Evolutionary conservation across 1,140 invertebrate species (phyloP).

Genomic region (Proctacanthus coquilletti): DNA sequence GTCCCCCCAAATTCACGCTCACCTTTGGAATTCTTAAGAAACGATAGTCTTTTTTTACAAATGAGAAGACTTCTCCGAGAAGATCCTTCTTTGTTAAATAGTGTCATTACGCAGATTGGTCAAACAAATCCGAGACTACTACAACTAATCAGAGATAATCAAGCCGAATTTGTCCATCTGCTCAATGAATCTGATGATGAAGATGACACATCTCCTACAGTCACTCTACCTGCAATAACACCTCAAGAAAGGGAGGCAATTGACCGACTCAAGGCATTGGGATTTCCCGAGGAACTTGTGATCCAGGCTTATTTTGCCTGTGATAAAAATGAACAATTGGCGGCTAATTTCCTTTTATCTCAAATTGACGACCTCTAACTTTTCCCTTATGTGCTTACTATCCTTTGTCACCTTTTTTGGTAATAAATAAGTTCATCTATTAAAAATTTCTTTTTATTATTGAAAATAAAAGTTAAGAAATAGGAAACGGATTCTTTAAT

Average conservation of each 20-base stretch:
- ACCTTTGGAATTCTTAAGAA: neutral
- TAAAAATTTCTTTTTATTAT: too few relatives aligned
- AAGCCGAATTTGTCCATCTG: conserved; percentile 88
- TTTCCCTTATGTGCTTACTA: conserved; percentile 3
- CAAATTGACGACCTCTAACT: conserved; percentile 72
- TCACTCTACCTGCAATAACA: conserved; percentile 48
- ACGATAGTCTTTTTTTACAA: conserved; percentile 87
- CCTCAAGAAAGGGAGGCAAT: conserved; percentile 91
- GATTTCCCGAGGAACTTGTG: conserved; percentile 89
- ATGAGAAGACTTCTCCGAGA: conserved; percentile 81
- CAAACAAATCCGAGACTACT: conserved; percentile 83
- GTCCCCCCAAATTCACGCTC: neutral
- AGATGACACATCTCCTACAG: conserved; percentile 8
- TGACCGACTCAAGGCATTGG: conserved; percentile 86
- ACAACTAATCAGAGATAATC: conserved; percentile 74
- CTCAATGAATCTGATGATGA: conserved; percentile 54
- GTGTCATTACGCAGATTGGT: conserved; percentile 67
- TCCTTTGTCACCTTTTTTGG: too few relatives aligned
- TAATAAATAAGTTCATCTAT: too few relatives aligned
- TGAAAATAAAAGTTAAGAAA: too few relatives aligned
- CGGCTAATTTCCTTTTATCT: conserved; percentile 86
- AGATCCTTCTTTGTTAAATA: conserved; percentile 79
- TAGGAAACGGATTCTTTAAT: too few relatives aligned
- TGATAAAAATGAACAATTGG: conserved; percentile 94
- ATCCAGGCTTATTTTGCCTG: conserved; percentile 95